Percentiles rank a stretch among this genome's conserved stretches.
These are phyloP conservation scores for Euwallacea fornicatus DNA, from an alignment of 1,140 invertebrate genomes.

Conservation along the genomic window DNA sequence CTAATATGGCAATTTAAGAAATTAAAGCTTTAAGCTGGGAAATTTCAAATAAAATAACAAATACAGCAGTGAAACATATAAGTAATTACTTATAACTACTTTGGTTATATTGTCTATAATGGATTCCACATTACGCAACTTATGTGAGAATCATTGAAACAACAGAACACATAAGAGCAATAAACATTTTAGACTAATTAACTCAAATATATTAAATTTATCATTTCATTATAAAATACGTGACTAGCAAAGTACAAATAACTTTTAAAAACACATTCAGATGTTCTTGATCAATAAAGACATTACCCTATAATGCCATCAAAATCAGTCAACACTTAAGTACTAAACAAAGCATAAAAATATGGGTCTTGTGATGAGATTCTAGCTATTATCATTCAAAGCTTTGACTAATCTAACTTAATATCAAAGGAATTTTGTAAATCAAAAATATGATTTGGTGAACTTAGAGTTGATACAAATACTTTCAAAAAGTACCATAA, in stretches of 20 bases:
- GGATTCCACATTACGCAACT: not conserved
- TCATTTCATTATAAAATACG: not conserved
- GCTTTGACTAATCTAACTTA: no score
- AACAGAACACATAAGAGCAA: no score
- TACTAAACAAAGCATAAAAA: no score
- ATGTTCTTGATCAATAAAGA: no score
- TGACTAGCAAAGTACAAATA: constrained; percentile 2
- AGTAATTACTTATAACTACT: not conserved
- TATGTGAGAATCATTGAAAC: not conserved
- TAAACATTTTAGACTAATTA: no score
- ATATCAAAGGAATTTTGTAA: no score
- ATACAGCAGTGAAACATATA: not conserved
- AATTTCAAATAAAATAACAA: not conserved
- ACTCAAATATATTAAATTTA: not conserved
- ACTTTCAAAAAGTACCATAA: constrained; percentile 5
- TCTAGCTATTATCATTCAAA: no score
- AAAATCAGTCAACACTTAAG: no score
- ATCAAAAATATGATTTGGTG: not conserved
- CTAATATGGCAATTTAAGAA: not conserved
- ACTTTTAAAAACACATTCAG: not conserved
- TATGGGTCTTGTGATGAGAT: no score
- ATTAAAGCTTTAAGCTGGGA: constrained; percentile 1
- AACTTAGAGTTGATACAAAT: not conserved
- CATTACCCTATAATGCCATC: no score
- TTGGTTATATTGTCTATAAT: constrained; percentile 6